Evolutionary conservation across 1,140 invertebrate species (phyloP).

Genomic region (Drosophila novamexicana): DNA sequence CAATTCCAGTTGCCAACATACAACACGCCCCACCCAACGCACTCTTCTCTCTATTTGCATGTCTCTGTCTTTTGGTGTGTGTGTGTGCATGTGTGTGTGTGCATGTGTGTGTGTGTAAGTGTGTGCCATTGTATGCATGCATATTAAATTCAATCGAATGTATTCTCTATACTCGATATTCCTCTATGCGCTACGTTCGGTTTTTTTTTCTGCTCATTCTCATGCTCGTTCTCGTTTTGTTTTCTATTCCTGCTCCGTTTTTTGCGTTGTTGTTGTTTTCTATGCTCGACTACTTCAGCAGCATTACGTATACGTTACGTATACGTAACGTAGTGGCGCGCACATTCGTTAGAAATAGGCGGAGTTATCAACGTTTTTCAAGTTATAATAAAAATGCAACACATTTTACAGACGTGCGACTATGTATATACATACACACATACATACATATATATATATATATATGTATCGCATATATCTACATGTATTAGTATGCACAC

Average conservation of each 20-base stretch:
- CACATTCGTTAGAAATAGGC: constrained; percentile 80
- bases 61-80: constrained; percentile 10
- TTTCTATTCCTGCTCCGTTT: constrained; percentile 26
- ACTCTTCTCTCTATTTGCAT: constrained; percentile 6
- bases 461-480: background rate
- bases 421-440: constrained; percentile 39
- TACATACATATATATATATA: constrained; percentile 23
- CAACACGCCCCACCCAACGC: background rate
- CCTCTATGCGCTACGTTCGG: constrained; percentile 26
- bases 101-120: constrained; percentile 45
- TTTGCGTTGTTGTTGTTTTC: constrained; percentile 21
- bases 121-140: constrained; percentile 79
- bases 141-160: constrained; percentile 84
- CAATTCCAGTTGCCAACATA: constrained; percentile 20
- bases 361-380: constrained; percentile 84
- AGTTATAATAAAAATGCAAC: constrained; percentile 84
- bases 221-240: constrained; percentile 32
- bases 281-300: constrained; percentile 36
- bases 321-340: constrained; percentile 40
- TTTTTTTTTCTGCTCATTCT: constrained; percentile 5
- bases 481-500: constrained; percentile 35
- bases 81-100: constrained; percentile 31
- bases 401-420: constrained; percentile 76
- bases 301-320: constrained; percentile 63
- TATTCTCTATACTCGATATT: constrained; percentile 75